Base-by-base conservation (phyloP, 2,888 invertebrate genomes). In the Caenorhabditis virilis region DNA sequence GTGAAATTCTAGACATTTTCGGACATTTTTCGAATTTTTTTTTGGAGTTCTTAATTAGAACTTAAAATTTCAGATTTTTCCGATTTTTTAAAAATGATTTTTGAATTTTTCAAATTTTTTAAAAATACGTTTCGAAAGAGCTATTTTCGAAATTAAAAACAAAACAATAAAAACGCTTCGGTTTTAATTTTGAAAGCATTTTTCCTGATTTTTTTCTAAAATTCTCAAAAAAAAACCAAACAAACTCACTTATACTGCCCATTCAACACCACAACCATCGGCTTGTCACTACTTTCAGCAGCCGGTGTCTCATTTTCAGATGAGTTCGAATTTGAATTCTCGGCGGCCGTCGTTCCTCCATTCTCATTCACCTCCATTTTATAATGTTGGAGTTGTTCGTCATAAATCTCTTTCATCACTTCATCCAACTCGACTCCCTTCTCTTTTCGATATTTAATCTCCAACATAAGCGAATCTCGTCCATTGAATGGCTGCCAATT, bases 391-490 rank as follows among this genome's bases (percentile, higher is more conserved):
- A 63, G 25, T 0, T 26, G 16, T 6, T 63, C 63, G 3, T 57
- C 54, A 18, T 63, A 58, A 5, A 63, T 54, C 33, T 18, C 35
- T n/a, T 59, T 49, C 35, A 55, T 57, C 23, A 45, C 38, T n/a
- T 72, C 72, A 41, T 72, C 72, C 23, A 73, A 41, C 15, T 67
- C 65, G 26, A 78, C 63, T 26, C 56, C 51, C 22, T 73, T 72
- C 22, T 65, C 57, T 20, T 66, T 42, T 22, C 82, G 66, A 56
- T 74, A 79, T 33, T 77, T 74, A 26, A 82, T 58, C 55, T 82
- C 82, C 25, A 82, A 54, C 48, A 77, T 74, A 15, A 82, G 48
- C 7, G 82, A 82, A 55, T 82, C 82, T 15, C 72, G 33, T 50
- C 77, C 77, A 35, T 70, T 72, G 56, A 77, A 74, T 16, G 75